A percentile compares a stretch with the other conserved stretches of the same genome.
phyloP scores from a whole-genome alignment of 1,140 invertebrate species.

The Argopecten irradians region DNA sequence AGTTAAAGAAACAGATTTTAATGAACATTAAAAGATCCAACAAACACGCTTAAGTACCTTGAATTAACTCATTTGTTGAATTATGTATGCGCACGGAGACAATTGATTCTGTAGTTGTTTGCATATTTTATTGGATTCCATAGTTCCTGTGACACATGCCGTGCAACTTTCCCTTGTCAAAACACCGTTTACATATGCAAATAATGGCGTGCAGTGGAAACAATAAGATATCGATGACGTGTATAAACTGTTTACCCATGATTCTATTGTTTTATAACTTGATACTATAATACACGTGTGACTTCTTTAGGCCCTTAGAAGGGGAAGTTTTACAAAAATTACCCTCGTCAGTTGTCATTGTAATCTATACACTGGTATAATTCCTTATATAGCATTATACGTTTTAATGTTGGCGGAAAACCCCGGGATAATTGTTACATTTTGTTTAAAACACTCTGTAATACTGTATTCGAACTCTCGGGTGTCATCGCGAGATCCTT shows the following conservation, averaged over 20 bases:
- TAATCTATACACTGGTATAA: background rate
- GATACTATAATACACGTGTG: background rate
- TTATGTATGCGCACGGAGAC: background rate
- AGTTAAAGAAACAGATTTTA: too few species aligned
- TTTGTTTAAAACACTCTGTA: background rate
- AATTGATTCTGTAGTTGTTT: background rate
- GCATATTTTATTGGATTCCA: background rate
- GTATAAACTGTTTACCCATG: background rate
- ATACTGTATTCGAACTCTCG: constrained; percentile 7
- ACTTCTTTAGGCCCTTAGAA: background rate
- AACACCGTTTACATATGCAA: background rate
- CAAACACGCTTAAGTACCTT: too few species aligned
- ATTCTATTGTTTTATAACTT: background rate
- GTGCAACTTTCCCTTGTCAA: background rate
- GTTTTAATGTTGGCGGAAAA: background rate
- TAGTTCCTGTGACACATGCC: background rate
- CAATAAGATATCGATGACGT: background rate
- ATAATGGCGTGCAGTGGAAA: background rate
- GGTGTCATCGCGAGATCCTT: background rate
- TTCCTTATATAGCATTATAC: background rate
- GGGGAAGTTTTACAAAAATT: background rate
- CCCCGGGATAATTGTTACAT: constrained; percentile 21
- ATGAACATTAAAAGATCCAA: too few species aligned
- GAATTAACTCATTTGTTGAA: background rate
- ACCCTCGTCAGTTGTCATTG: background rate